These are phyloP conservation scores for Phalangium opilio DNA, from an alignment of 2,888 invertebrate genomes.

Conservation along the genomic window DNA sequence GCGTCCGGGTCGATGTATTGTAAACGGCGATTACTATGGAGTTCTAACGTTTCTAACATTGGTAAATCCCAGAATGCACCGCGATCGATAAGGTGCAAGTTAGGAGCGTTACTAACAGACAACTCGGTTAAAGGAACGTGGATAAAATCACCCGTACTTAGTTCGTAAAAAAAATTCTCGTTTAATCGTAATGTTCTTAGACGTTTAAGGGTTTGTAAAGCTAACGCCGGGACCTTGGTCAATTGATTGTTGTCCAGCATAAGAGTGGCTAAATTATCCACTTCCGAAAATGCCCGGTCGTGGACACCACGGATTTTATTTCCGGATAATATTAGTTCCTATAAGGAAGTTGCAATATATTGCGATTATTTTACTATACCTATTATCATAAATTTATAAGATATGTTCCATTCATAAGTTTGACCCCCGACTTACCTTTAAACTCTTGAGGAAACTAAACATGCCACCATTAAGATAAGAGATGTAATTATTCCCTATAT, in stretches of 20 bases:
- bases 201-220: conserved; percentile 16
- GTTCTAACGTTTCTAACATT: conserved; percentile 26
- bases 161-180: conserved; percentile 21
- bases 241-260: conserved; percentile 16
- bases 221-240: conserved; percentile 15
- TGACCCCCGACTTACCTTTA: too few relatives aligned
- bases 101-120: conserved; percentile 28
- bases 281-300: conserved; percentile 27
- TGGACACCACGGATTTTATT: conserved; percentile 27
- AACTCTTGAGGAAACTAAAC: conserved; percentile 24
- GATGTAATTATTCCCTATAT: conserved; percentile 28
- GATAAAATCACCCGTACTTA: conserved; percentile 23
- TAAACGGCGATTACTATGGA: conserved; percentile 31
- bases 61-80: conserved; percentile 31
- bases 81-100: conserved; percentile 29
- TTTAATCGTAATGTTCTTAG: conserved; percentile 20
- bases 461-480: conserved; percentile 24
- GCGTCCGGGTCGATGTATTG: conserved; percentile 31
- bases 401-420: too few relatives aligned
- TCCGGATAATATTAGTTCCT: conserved; percentile 23
- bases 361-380: too few relatives aligned
- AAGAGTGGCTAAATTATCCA: conserved; percentile 24
- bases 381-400: too few relatives aligned
- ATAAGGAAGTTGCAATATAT: too few relatives aligned
- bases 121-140: conserved; percentile 27